phyloP scores from a whole-genome alignment of 2,888 invertebrate species.

The Zygaena filipendulae region DNA sequence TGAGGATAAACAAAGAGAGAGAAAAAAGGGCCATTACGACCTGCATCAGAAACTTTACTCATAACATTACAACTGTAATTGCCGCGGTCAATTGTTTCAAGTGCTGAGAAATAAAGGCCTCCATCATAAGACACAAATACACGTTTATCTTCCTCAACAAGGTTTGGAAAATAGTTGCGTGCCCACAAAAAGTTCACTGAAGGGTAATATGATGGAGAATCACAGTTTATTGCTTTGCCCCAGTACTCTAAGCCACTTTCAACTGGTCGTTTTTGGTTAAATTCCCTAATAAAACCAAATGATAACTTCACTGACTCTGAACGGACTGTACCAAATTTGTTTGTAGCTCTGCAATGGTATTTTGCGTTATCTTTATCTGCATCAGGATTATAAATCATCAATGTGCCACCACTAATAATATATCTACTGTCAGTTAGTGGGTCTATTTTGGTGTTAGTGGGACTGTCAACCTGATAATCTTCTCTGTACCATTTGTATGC shows the following conservation, averaged over 20 bases:
- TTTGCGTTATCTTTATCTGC: conserved; percentile 84
- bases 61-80: conserved; percentile 94
- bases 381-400: conserved; percentile 89
- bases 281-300: conserved; percentile 91
- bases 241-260: conserved; percentile 92
- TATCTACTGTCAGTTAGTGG: conserved; percentile 79
- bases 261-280: conserved; percentile 85
- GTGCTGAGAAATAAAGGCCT: conserved; percentile 92
- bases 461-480: conserved; percentile 82
- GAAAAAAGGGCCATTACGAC: conserved; percentile 92
- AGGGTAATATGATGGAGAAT: conserved; percentile 93
- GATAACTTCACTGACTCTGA: conserved; percentile 89
- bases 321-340: conserved; percentile 87
- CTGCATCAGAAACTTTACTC: conserved; percentile 86
- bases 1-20: conserved; percentile 83
- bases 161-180: conserved; percentile 88
- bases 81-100: conserved; percentile 90
- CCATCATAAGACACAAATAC: conserved; percentile 96
- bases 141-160: conserved; percentile 92
- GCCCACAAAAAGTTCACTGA: conserved; percentile 93
- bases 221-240: conserved; percentile 93
- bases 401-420: conserved; percentile 90
- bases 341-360: conserved; percentile 93
- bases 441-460: conserved; percentile 79
- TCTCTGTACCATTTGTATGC: conserved; percentile 92